These are phyloP conservation scores for Lumbricus terrestris DNA, from an alignment of 2,888 invertebrate species.

Conservation along the genomic window DNA sequence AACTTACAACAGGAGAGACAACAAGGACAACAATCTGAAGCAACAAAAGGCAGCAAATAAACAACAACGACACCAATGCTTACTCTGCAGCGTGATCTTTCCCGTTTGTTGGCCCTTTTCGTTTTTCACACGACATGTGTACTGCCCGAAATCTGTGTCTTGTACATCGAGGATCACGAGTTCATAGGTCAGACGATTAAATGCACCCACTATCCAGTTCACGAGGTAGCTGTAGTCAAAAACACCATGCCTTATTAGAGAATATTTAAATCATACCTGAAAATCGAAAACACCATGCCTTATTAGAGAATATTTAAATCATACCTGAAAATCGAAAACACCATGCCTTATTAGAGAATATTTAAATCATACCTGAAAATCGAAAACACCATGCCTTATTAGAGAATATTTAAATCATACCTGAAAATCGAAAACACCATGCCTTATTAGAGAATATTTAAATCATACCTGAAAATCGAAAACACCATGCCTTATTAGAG, in stretches of 20 bases:
- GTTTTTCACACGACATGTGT: slow-evolving; percentile 38
- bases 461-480: background rate
- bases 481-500: background rate
- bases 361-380: too few species aligned
- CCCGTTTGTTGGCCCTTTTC: slow-evolving; percentile 19
- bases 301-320: too few species aligned
- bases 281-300: background rate
- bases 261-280: too few species aligned
- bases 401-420: too few species aligned
- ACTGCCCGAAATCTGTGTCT: slow-evolving; percentile 39
- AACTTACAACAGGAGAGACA: too few species aligned
- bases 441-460: background rate
- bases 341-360: background rate
- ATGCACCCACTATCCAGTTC: slow-evolving; percentile 36
- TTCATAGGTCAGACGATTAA: slow-evolving; percentile 39
- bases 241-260: background rate
- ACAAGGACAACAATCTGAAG: background rate
- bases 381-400: background rate
- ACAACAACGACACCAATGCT: slow-evolving; percentile 18
- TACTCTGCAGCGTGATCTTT: slow-evolving; percentile 34
- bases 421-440: background rate
- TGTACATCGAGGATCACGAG: slow-evolving; percentile 37
- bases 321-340: background rate
- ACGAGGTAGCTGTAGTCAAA: slow-evolving; percentile 33
- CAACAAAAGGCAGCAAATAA: background rate